Evolutionary conservation across 2,797 vertebrate genomes (phyloP).

Genomic region (Melanotaenia nigrans): DNA sequence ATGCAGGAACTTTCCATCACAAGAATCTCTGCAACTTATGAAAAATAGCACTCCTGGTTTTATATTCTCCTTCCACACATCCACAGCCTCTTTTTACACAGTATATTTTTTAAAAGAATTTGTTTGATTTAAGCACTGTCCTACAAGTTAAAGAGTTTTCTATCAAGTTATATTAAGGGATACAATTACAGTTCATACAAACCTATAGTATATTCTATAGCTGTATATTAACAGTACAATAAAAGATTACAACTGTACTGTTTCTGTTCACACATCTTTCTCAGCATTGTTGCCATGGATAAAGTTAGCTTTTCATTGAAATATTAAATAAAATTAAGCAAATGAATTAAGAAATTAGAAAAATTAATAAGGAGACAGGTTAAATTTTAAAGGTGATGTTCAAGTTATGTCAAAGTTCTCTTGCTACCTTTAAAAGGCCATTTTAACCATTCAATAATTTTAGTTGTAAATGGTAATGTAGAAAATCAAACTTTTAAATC

Average conservation of each 20-base stretch:
- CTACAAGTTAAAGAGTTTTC: too few relatives aligned
- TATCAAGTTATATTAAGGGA: neutral
- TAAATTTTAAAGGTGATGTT: too few relatives aligned
- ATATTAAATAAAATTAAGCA: neutral
- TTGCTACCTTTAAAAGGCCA: neutral
- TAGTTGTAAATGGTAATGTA: too few relatives aligned
- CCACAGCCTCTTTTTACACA: neutral
- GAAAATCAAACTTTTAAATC: too few relatives aligned
- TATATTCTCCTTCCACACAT: neutral
- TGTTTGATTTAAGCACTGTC: neutral
- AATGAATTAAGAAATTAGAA: neutral
- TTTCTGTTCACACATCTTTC: neutral
- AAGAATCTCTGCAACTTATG: conserved; percentile 37
- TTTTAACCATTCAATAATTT: neutral
- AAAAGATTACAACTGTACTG: neutral
- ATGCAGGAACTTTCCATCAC: conserved; percentile 42
- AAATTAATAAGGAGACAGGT: neutral
- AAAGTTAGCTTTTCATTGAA: neutral
- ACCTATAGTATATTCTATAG: neutral
- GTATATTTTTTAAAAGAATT: conserved; percentile 4
- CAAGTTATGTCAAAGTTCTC: neutral
- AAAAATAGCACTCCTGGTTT: conserved; percentile 27
- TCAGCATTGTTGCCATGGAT: neutral
- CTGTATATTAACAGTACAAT: neutral
- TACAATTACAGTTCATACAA: neutral